phyloP scores from a whole-genome alignment of 2,113 vertebrate species.

The Abramis brama region DNA sequence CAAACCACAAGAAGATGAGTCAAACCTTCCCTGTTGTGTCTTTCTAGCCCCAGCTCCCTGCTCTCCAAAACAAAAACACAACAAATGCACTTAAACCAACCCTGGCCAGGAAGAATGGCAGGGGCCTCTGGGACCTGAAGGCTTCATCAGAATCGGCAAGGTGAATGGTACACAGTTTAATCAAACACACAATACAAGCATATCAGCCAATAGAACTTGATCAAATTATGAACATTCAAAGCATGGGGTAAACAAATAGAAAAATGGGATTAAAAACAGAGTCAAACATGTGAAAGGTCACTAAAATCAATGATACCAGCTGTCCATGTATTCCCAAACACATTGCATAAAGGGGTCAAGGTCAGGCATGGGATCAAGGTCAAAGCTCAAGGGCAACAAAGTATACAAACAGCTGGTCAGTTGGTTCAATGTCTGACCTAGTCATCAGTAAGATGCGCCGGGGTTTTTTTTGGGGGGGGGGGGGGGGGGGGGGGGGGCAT shows the following conservation, averaged over 20 bases:
- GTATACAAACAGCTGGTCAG: constrained; percentile 7
- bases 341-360: constrained; percentile 32
- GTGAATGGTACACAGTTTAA: background rate
- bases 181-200: background rate
- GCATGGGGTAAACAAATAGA: background rate
- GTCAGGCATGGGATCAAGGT: constrained; percentile 19
- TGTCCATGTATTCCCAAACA: constrained; percentile 16
- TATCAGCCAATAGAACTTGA: background rate
- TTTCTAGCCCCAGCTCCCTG: background rate
- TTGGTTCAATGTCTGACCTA: background rate
- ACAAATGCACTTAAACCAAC: constrained; percentile 3
- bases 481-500: no score
- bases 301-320: constrained; percentile 40
- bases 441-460: constrained; percentile 3
- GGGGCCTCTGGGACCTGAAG: background rate
- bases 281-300: background rate
- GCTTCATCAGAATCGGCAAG: background rate
- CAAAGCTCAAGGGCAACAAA: constrained; percentile 44
- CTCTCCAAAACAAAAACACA: constrained; percentile 16
- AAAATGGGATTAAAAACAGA: background rate
- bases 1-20: constrained; percentile 9
- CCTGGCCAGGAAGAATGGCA: background rate
- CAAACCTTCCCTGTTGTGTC: constrained; percentile 9
- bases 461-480: background rate
- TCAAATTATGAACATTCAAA: background rate